These are phyloP conservation scores for Agriopis marginaria DNA, from an alignment of 2,888 invertebrate genomes.

Conservation along the genomic window DNA sequence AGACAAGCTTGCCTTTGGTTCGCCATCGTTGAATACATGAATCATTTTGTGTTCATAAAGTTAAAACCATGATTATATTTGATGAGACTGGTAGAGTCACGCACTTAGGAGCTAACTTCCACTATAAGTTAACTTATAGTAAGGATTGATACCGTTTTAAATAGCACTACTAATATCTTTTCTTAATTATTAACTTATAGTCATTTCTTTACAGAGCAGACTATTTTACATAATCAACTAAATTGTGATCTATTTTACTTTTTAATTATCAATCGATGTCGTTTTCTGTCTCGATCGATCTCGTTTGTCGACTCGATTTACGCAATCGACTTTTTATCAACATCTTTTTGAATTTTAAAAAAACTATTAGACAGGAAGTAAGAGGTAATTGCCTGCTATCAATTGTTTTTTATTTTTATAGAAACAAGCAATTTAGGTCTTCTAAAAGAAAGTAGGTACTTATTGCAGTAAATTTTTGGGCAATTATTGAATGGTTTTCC, in stretches of 20 bases:
- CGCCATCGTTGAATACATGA: too few relatives aligned
- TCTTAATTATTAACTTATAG: background rate
- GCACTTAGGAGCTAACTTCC: too few relatives aligned
- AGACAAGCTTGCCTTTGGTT: too few relatives aligned
- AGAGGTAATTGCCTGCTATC: background rate
- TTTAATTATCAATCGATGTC: constrained; percentile 17
- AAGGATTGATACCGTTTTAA: too few relatives aligned
- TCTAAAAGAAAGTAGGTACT: background rate
- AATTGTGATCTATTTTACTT: constrained; percentile 24
- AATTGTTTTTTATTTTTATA: background rate
- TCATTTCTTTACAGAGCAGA: background rate
- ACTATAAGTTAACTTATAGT: too few relatives aligned
- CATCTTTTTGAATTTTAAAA: constrained; percentile 5
- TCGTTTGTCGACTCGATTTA: constrained; percentile 48
- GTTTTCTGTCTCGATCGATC: constrained; percentile 45
- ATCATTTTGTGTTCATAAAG: too few relatives aligned
- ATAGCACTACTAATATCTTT: background rate
- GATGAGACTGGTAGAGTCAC: too few relatives aligned
- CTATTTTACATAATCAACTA: constrained; percentile 15
- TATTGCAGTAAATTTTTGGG: background rate
- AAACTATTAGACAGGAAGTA: background rate
- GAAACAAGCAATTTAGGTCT: background rate
- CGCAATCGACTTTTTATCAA: constrained; percentile 49
- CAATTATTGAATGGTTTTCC: background rate
- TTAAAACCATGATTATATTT: too few relatives aligned